phyloP scores from a whole-genome alignment of 1,140 invertebrate genomes.

The Pseudomyrmex dendroicus region DNA sequence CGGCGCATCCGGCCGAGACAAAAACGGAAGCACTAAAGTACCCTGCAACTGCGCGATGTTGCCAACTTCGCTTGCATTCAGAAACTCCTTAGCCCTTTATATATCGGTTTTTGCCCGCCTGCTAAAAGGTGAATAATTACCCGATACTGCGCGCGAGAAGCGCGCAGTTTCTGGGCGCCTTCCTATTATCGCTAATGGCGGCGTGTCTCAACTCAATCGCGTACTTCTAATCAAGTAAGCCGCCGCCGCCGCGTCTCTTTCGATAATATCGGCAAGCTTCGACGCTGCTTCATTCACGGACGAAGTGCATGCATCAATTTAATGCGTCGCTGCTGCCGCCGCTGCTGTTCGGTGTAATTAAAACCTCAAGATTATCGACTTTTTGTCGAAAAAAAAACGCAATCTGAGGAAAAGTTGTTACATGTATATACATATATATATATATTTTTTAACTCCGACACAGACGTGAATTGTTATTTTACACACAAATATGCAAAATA shows the following conservation, averaged over 20 bases:
- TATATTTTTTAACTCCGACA: not conserved
- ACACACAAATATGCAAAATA: too few species aligned
- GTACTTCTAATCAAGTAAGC: slow-evolving; percentile 26
- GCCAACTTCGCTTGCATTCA: slow-evolving; percentile 56
- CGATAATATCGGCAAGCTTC: not conserved
- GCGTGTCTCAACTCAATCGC: slow-evolving; percentile 34
- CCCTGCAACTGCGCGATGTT: slow-evolving; percentile 58
- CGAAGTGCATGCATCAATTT: not conserved
- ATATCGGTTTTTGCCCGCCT: slow-evolving; percentile 48
- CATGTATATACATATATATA: too few species aligned
- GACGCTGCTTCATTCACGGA: too few species aligned
- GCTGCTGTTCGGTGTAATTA: too few species aligned
- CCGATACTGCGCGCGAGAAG: slow-evolving; percentile 28
- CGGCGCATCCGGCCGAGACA: slow-evolving; percentile 53
- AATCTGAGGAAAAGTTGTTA: too few species aligned
- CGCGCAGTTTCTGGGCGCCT: slow-evolving; percentile 34
- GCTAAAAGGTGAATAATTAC: slow-evolving; percentile 61
- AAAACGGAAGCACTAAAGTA: slow-evolving; percentile 61
- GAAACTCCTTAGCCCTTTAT: slow-evolving; percentile 51
- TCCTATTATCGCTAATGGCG: slow-evolving; percentile 45
- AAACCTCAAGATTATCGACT: too few species aligned
- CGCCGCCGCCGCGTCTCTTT: not conserved
- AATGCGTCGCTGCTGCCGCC: too few species aligned
- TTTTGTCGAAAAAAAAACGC: too few species aligned
- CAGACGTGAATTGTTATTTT: too few species aligned